Conservation (phyloP, 2,113 vertebrate species). For the Trematomus loennbergii region DNA sequence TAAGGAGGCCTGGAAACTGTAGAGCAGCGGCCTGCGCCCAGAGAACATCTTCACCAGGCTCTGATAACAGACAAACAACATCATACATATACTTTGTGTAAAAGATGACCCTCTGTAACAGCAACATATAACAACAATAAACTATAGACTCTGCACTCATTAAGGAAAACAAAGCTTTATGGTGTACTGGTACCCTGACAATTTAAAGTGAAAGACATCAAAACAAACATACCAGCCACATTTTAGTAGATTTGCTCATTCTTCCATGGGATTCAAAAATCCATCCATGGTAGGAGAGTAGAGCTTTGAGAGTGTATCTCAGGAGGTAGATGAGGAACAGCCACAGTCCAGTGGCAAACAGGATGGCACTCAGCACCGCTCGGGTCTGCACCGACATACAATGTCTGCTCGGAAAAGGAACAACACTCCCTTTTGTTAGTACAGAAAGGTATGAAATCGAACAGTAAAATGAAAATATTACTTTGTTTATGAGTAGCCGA, state of each 20-base stretch:
- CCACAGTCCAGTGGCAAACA: constrained; percentile 93
- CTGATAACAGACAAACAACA: constrained; percentile 72
- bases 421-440: constrained; percentile 24
- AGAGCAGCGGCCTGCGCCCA: constrained; percentile 90
- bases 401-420: constrained; percentile 72
- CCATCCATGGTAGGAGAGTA: constrained; percentile 96
- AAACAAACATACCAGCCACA: constrained; percentile 88
- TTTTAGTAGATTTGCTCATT: constrained; percentile 86
- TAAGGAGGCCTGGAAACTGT: constrained; percentile 94
- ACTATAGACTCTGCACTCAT: neutral
- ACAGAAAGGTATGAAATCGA: neutral
- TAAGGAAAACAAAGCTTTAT: neutral
- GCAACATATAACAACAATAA: neutral
- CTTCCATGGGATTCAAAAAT: constrained; percentile 94
- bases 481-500: neutral
- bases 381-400: constrained; percentile 80
- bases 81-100: neutral
- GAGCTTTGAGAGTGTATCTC: constrained; percentile 87
- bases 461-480: neutral
- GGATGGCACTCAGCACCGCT: constrained; percentile 82
- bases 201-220: neutral
- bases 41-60: constrained; percentile 87
- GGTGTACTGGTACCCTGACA: too few species aligned
- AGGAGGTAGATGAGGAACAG: constrained; percentile 88
- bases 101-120: neutral